Evolutionary conservation across 2,797 vertebrate genomes (phyloP), one percentile per base, ranked within the genome.

Genomic region (Threskiornis aethiopicus): DNA sequence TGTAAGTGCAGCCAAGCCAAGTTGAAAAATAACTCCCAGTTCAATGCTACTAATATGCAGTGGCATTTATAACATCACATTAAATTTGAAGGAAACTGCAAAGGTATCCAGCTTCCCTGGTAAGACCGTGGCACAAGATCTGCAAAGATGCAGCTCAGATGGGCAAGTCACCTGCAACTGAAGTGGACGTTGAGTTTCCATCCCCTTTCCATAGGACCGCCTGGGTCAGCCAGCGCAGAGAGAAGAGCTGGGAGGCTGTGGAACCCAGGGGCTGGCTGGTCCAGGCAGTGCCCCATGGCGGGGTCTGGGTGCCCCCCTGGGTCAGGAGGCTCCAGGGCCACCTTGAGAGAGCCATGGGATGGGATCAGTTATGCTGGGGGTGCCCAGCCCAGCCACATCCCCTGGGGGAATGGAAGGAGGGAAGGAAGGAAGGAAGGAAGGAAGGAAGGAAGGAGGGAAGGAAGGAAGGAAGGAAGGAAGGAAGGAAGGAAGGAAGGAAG

Each of bases 271-370:
- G 10, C 31, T 78, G 35, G 13, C 62, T 90, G 33, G 17, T 42
- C 55, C 1, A 1, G 19, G 15, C 42, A 72, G 39, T 9, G 70
- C 5, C 71, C 35, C 7, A 0, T 4, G 16, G 6, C 1, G 10
- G 17, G 47, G 16, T 10, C 17, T 19, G 29, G 12, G 35, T 41
- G 88, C 9, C 9, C 25, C 21, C 0, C 35, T 29, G 24, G 10
- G 3, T 31, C 51, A 47, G 46, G 28, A 76, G 16, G 26, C 47
- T 76, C n/a, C 66, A 70, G 35, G 14, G 9, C 24, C 41, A 69
- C 3, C 0, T 2, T 2, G 3, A 61, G 41, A 58, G 47, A 52
- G 76, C 14, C 77, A 24, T 49, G 46, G 37, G 31, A 59, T 1
- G 8, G 21, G 67, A 59, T 69, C 58, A 42, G 12, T 26, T 7